Evolutionary conservation across 2,113 vertebrate species (phyloP), one percentile per base, ranked within the genome.

Genomic region (Coturnix japonica): DNA sequence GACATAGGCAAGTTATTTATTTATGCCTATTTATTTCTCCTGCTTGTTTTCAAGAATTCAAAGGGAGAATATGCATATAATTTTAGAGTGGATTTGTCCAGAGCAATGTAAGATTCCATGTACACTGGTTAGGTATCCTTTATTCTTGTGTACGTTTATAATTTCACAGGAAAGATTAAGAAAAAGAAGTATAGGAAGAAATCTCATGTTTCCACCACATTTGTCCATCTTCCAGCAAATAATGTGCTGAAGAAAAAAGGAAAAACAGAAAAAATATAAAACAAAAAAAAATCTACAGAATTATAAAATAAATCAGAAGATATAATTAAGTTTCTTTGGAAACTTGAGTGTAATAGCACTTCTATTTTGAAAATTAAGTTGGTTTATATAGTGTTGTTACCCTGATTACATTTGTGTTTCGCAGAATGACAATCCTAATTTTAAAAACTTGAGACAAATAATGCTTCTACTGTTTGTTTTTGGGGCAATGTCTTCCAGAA

Each of bases 31-130:
- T 53, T 53, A 30, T 63, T 19, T 77, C 25, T 39, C n/a, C 51
- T 43, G 1, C 47, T 20, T 16, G 6, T 66, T 88, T 88, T 66
- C 19, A 51, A 74, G 22, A 80, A 81, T 63, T 12, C 18, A 63
- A 89, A 92, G 23, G 11, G 7, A 1, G 4, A 75, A 81, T 35
- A 67, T n/a, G 13, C 17, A 13, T 10, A 7, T 30, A n/a, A 64
- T 79, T 69, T 64, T 35, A 61, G 81, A 75, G 18, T 44, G 26
- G 1, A 10, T 60, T 73, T 41, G 25, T 51, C 63, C 22, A 35
- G 12, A 79, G 4, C 15, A 54, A 3, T 0, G 0, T 31, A 59
- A 60, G 22, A 56, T 28, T 63, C 43, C 37, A 8, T 17, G 8
- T 66, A 31, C 26, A 54, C 1, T 47, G 37, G 2, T 65, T 69